phyloP scores from a whole-genome alignment of 2,797 vertebrate genomes.

The Apogon talboti region DNA sequence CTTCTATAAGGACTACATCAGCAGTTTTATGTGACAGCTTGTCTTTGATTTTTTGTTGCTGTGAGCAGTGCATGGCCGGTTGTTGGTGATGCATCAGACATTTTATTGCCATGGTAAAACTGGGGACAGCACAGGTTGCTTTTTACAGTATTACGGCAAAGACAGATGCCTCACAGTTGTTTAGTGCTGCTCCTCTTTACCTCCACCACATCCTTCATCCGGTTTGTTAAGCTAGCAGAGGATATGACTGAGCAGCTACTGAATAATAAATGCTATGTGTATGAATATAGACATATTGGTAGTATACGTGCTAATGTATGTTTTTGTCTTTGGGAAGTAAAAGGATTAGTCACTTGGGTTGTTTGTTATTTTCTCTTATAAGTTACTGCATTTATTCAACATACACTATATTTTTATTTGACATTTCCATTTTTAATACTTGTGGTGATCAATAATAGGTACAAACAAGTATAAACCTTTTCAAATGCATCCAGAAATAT shows the following conservation, averaged over 20 bases:
- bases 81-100: slow-evolving; percentile 58
- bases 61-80: slow-evolving; percentile 30
- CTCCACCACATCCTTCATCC: neutral
- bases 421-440: neutral
- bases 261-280: slow-evolving; percentile 28
- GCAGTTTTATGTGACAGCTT: slow-evolving; percentile 61
- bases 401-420: neutral
- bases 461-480: neutral
- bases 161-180: slow-evolving; percentile 24
- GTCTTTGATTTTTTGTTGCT: slow-evolving; percentile 47
- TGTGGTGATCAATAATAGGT: neutral
- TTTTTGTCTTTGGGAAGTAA: neutral
- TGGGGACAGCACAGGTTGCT: slow-evolving; percentile 53
- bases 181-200: slow-evolving; percentile 16
- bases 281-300: neutral
- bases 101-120: slow-evolving; percentile 70
- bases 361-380: no score
- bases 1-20: slow-evolving; percentile 22
- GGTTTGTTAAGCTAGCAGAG: slow-evolving; percentile 25
- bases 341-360: neutral
- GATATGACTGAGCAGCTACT: slow-evolving; percentile 20
- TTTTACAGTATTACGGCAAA: slow-evolving; percentile 48
- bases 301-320: neutral
- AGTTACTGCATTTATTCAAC: no score
- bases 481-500: neutral